Percentiles rank a stretch among this genome's conserved stretches.
phyloP scores from a whole-genome alignment of 1,140 invertebrate species.

The Episyrphus balteatus region DNA sequence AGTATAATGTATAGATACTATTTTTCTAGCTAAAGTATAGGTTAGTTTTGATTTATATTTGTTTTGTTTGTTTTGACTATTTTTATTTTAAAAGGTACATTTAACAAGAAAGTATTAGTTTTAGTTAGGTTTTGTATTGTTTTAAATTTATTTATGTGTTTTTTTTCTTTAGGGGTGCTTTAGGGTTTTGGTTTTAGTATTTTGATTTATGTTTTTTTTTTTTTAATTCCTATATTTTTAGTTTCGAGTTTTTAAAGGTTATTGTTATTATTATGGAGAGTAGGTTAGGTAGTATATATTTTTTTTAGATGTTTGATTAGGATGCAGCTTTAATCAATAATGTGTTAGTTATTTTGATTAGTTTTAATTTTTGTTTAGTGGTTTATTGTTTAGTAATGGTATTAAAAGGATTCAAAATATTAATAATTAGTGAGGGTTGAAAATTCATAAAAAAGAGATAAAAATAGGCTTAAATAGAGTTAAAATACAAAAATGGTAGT shows the following conservation, averaged over 20 bases:
- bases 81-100: slow-evolving; percentile 3
- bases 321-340: background rate
- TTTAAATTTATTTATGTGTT: slow-evolving; percentile 4
- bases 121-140: slow-evolving; percentile 2
- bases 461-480: too few relatives aligned
- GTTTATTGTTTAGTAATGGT: too few relatives aligned
- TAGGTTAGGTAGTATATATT: slow-evolving; percentile 9
- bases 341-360: background rate
- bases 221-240: too few relatives aligned
- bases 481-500: too few relatives aligned
- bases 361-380: too few relatives aligned
- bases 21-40: background rate
- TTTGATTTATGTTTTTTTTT: slow-evolving; percentile 2
- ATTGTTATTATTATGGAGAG: slow-evolving; percentile 5
- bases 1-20: too few relatives aligned
- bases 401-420: too few relatives aligned
- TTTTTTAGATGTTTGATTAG: slow-evolving; percentile 20
- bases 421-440: too few relatives aligned
- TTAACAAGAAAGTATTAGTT: background rate
- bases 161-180: background rate
- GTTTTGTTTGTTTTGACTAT: slow-evolving; percentile 10
- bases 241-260: too few relatives aligned
- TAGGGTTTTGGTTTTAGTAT: background rate
- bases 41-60: slow-evolving; percentile 9
- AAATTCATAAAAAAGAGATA: too few relatives aligned